Evolutionary conservation across 64 coral and sea anemone genomes (phyloP).

Genomic region (Acropora tenuis): DNA sequence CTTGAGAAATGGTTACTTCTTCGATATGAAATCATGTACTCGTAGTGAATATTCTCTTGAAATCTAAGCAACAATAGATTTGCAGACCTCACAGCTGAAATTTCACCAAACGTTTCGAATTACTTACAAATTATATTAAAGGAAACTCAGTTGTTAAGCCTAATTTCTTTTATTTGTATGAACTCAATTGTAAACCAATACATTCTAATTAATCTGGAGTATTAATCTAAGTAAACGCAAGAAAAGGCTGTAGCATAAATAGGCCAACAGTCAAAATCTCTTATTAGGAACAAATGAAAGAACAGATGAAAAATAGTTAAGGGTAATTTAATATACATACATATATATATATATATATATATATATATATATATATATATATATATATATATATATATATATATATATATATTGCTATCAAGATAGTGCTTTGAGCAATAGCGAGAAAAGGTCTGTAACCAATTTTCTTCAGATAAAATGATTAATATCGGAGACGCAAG

Average conservation of each 20-base stretch:
- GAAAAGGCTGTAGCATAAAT: background rate
- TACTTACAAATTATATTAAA: background rate
- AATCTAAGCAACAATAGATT: background rate
- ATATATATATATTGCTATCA: conserved; percentile 25
- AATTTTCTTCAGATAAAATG: background rate
- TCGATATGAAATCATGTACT: background rate
- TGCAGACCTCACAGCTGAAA: background rate
- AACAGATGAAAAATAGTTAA: too few species aligned
- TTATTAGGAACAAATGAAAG: background rate
- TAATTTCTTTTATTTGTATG: too few species aligned
- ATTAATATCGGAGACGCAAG: background rate
- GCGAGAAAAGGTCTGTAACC: background rate
- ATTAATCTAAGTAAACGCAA: background rate
- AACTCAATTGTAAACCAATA: too few species aligned
- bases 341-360: background rate
- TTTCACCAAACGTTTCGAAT: too few species aligned
- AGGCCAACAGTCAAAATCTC: background rate
- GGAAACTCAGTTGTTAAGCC: too few species aligned
- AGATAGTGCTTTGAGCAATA: background rate
- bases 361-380: background rate
- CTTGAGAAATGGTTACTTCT: background rate
- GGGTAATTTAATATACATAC: too few species aligned
- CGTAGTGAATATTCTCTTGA: background rate
- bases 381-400: background rate
- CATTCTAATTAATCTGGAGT: too few species aligned